Evolutionary conservation across 2,888 invertebrate genomes (phyloP), one percentile per base, ranked within the genome.

Genomic region (Xestia rhomboidea): DNA sequence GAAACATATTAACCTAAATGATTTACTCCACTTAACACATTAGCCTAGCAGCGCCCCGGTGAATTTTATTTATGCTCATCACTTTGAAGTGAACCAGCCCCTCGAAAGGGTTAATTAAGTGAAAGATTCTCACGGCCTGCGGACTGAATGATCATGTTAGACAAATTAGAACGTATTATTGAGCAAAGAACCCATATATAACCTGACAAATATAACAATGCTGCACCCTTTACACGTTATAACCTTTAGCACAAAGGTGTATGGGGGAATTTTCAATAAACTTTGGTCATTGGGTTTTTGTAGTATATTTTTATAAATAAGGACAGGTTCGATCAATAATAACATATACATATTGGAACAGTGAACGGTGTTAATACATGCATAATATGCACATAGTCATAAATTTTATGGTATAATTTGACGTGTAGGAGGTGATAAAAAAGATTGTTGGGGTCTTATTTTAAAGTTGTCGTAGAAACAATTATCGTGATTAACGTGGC

Each of bases 61-160:
- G 87, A 89, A 87, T 93, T 95, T 95, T 96, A 95, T 95, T 94
- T 93, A 93, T 93, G 72, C 74, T 88, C 90, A 89, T 81, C 91
- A 89, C 95, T 96, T 96, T 96, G 96, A 96, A 94, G 95, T 93
- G 92, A 91, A 85, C 93, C 93, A 94, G 88, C 91, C 91, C 93
- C 87, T 91, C 95, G 95, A 93, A 94, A 95, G 93, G 94, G 95
- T 93, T 96, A 96, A 96, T 96, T 96, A 95, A 94, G 95, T 92
- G 96, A 95, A 93, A 96, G 94, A 94, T 94, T 94, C 95, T 94
- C 93, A 91, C 91, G 91, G 87, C 88, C 94, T 90, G 85, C 93
- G 95, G 92, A 84, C 93, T 91, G 94, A 90, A 91, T 94, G 94
- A 96, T 96, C 95, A 90, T 89, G 93, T 95, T 94, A 95, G 91